Conservation (phyloP, 2,888 invertebrate species). For the Nephrotoma guestfalica region DNA sequence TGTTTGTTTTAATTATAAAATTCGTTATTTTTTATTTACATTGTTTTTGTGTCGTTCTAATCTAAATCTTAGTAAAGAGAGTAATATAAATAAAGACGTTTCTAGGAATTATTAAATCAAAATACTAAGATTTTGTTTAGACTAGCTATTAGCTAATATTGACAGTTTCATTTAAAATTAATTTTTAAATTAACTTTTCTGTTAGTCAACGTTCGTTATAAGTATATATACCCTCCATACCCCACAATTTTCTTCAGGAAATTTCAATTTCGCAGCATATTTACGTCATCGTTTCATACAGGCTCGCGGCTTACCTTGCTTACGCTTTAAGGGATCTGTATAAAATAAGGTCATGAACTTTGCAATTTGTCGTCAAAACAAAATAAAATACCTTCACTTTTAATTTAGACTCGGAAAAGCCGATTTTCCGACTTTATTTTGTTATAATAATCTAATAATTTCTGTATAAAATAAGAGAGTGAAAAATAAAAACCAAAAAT, state of each 20-base stretch:
- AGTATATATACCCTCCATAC: too few relatives aligned
- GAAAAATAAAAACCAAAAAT: neutral
- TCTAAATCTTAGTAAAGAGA: neutral
- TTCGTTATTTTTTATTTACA: neutral
- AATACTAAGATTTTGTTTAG: neutral
- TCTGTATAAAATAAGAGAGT: neutral
- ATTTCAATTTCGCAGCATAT: too few relatives aligned
- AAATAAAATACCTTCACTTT: neutral
- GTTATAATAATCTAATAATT: neutral
- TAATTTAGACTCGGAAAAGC: neutral
- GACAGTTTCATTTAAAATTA: neutral
- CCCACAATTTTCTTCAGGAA: too few relatives aligned
- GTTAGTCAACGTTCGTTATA: too few relatives aligned
- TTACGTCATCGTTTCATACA: too few relatives aligned
- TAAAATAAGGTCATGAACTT: neutral
- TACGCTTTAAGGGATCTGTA: too few relatives aligned
- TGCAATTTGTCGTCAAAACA: neutral
- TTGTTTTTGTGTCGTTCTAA: neutral
- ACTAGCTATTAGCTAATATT: neutral
- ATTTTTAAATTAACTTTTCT: neutral
- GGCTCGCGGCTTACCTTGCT: too few relatives aligned
- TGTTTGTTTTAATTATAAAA: neutral
- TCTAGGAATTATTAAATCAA: neutral
- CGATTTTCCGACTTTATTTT: neutral
- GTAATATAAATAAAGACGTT: neutral